These are phyloP conservation scores for Tineola bisselliella DNA, from an alignment of 2,888 invertebrate genomes.

Conservation along the genomic window DNA sequence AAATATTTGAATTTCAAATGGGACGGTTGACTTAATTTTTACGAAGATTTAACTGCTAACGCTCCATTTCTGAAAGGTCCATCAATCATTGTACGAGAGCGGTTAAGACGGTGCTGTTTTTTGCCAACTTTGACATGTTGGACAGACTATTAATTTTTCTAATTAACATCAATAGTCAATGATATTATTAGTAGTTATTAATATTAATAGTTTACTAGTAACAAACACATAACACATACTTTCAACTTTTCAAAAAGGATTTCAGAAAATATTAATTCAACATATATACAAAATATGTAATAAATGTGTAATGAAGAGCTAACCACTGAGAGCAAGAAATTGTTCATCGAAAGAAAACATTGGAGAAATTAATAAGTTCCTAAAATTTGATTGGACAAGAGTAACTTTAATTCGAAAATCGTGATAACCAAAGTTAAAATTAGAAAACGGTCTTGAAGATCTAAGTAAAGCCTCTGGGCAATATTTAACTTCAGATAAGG, in stretches of 20 bases:
- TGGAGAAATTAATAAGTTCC: constrained; percentile 25
- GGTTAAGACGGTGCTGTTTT: constrained; percentile 8
- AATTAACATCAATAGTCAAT: constrained; percentile 4
- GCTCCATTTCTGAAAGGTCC: constrained; percentile 5
- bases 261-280: no score
- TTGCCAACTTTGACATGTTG: constrained; percentile 9
- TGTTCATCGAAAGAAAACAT: neutral
- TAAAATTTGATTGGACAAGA: constrained; percentile 48
- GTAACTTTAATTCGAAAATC: constrained; percentile 53
- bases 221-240: no score
- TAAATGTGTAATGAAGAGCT: no score
- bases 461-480: constrained; percentile 53
- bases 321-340: no score
- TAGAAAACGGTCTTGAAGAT: constrained; percentile 57
- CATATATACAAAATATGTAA: no score
- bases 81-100: constrained; percentile 4
- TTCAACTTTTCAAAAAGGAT: no score
- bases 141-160: constrained; percentile 10
- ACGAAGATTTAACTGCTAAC: constrained; percentile 13
- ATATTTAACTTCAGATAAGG: constrained; percentile 42
- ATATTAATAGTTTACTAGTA: no score
- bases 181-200: no score
- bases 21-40: constrained; percentile 13
- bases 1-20: constrained; percentile 10
- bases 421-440: constrained; percentile 56